Evolutionary conservation across 2,888 invertebrate species (phyloP).

Genomic region (Leptogaster cylindrica): DNA sequence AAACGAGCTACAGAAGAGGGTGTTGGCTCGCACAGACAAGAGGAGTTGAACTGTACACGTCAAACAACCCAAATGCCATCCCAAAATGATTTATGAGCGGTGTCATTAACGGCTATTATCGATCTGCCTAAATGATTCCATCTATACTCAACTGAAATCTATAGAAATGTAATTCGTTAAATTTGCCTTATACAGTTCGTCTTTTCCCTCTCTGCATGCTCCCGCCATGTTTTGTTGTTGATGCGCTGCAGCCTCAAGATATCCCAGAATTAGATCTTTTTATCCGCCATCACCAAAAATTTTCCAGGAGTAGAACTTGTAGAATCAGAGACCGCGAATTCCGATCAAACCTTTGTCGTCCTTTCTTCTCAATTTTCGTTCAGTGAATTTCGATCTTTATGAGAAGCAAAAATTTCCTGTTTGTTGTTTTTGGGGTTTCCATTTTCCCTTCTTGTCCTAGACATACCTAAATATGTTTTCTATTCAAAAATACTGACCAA

Average conservation of each 20-base stretch:
- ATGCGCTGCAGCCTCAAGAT: too few relatives aligned
- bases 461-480: too few relatives aligned
- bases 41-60: slow-evolving; percentile 7
- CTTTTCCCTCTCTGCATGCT: not conserved
- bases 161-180: not conserved
- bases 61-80: slow-evolving; percentile 41
- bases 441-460: too few relatives aligned
- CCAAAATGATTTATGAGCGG: slow-evolving; percentile 42
- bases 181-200: not conserved
- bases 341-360: not conserved
- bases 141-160: too few relatives aligned
- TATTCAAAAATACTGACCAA: too few relatives aligned
- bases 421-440: too few relatives aligned
- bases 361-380: not conserved
- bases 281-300: too few relatives aligned
- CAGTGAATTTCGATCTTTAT: not conserved
- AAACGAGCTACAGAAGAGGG: slow-evolving; percentile 6
- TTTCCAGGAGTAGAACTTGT: too few relatives aligned
- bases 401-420: slow-evolving; percentile 4
- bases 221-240: slow-evolving; percentile 1
- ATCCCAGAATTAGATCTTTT: too few relatives aligned
- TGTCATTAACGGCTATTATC: slow-evolving; percentile 44
- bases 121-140: slow-evolving; percentile 41
- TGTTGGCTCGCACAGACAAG: not conserved
- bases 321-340: slow-evolving; percentile 24